phyloP scores from a whole-genome alignment of 2,113 vertebrate genomes.

The Eubucco bourcierii region DNA sequence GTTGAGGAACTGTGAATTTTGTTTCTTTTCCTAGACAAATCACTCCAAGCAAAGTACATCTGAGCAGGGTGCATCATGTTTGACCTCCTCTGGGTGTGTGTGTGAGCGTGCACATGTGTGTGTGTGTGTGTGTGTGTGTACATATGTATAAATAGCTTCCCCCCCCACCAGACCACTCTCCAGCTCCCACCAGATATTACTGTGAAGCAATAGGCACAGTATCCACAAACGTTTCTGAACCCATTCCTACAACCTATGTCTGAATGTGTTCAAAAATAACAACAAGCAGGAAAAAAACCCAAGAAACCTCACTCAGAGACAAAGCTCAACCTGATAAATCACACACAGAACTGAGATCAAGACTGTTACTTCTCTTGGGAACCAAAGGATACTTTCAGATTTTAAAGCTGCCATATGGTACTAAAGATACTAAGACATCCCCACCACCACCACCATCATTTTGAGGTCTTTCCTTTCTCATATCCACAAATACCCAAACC shows the following conservation, averaged over 20 bases:
- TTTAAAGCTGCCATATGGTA: conserved; percentile 75
- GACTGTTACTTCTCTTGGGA: conserved; percentile 63
- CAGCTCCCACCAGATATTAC: conserved; percentile 23
- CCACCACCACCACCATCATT: not conserved
- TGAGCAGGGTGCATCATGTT: conserved; percentile 73
- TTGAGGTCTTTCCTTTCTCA: conserved; percentile 18
- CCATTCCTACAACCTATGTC: conserved; percentile 30
- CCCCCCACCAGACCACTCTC: conserved; percentile 10
- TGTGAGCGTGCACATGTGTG: conserved; percentile 17
- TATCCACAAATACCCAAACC: not conserved
- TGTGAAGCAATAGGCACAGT: conserved; percentile 55
- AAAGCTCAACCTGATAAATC: not conserved
- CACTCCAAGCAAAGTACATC: conserved; percentile 76
- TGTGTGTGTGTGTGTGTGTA: conserved; percentile 24
- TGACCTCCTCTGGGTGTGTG: conserved; percentile 37
- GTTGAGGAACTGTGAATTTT: conserved; percentile 78
- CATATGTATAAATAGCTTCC: conserved; percentile 35
- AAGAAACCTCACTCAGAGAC: not conserved
- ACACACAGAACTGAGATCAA: not conserved
- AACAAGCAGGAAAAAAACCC: not conserved
- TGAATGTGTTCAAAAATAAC: not conserved
- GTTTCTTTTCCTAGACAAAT: conserved; percentile 72
- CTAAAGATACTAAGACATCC: conserved; percentile 69
- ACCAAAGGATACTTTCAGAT: conserved; percentile 73
- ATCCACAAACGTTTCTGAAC: conserved; percentile 29